These are phyloP conservation scores for Glaucomys volans DNA, from an alignment of 2,113 vertebrate genomes.

Conservation along the genomic window DNA sequence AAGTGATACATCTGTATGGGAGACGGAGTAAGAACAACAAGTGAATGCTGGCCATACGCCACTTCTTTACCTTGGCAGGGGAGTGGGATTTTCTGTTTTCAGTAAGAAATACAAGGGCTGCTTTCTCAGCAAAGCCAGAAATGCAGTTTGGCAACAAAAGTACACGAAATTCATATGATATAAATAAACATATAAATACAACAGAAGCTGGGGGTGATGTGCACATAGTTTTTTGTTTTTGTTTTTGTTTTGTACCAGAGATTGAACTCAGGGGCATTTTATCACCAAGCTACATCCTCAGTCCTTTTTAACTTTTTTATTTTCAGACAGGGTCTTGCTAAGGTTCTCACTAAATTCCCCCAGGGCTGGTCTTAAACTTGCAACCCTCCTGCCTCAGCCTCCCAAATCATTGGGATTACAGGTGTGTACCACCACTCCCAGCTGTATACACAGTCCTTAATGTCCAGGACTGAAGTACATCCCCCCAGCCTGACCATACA, in stretches of 20 bases:
- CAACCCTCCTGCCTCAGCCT: background rate
- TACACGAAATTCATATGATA: background rate
- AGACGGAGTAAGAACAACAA: background rate
- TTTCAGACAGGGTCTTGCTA: background rate
- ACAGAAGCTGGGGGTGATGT: background rate
- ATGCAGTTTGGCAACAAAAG: background rate
- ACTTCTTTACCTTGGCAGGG: background rate
- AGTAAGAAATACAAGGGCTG: background rate
- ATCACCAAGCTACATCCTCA: background rate
- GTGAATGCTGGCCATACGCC: background rate
- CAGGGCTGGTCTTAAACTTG: background rate
- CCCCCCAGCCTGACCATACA: fast-evolving
- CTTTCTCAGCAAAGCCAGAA: slow-evolving; percentile 17
- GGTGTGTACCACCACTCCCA: too few species aligned
- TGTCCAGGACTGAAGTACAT: background rate
- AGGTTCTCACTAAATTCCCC: background rate
- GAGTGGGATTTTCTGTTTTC: slow-evolving; percentile 48
- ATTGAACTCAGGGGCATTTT: too few species aligned
- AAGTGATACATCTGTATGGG: background rate
- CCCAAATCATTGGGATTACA: background rate
- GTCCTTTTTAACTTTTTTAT: background rate
- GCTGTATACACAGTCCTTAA: background rate
- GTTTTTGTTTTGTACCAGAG: too few species aligned
- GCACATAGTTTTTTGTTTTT: background rate
- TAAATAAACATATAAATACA: background rate